Evolutionary conservation across 2,113 vertebrate genomes (phyloP).

Genomic region (Tonatia bakeri): DNA sequence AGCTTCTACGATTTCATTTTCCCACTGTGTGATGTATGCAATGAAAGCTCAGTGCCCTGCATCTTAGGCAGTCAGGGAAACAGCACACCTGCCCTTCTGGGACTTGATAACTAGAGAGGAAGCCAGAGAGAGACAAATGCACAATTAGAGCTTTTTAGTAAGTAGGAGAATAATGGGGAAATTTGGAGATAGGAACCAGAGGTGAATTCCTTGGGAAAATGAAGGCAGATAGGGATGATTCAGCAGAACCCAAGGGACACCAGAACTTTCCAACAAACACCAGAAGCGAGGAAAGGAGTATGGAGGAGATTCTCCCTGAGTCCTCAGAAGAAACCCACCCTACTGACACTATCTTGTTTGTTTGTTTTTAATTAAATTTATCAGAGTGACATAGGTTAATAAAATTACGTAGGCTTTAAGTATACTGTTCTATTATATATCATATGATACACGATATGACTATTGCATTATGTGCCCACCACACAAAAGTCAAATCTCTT

Average conservation of each 20-base stretch:
- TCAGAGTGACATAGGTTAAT: not conserved
- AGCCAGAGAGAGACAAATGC: not conserved
- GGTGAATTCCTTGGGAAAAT: not conserved
- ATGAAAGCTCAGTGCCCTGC: not conserved
- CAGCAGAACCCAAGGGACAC: not conserved
- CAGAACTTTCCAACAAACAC: not conserved
- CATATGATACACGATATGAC: too few relatives aligned
- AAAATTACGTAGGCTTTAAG: too few relatives aligned
- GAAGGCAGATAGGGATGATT: not conserved
- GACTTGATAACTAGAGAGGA: not conserved
- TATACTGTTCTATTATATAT: too few relatives aligned
- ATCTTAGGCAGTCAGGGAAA: not conserved
- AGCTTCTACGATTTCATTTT: not conserved
- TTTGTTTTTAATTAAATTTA: not conserved
- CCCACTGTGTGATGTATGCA: not conserved
- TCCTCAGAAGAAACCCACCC: not conserved
- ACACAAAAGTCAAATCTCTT: not conserved
- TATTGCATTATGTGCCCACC: too few relatives aligned
- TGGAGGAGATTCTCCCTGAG: not conserved
- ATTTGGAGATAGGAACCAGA: not conserved
- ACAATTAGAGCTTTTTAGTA: not conserved
- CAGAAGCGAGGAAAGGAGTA: too few relatives aligned
- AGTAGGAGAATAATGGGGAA: not conserved
- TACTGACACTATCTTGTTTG: too few relatives aligned
- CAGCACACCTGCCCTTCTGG: not conserved